Base-by-base conservation (phyloP, 2,888 invertebrate species). In the Andrena dorsata region DNA sequence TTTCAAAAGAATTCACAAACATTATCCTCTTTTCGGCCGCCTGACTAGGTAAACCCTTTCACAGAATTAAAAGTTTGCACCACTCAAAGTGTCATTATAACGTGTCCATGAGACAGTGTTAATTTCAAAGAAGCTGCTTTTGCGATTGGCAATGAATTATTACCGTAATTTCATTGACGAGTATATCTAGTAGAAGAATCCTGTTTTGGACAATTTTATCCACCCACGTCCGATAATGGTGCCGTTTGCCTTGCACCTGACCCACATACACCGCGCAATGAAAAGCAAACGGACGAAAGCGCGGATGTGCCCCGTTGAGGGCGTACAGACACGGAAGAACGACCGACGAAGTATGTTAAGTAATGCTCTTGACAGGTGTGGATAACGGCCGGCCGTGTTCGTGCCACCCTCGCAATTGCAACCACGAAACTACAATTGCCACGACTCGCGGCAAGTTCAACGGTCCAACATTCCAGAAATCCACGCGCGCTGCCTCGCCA, bases 311-410 rank as follows among this genome's bases (percentile, higher is more conserved):
- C 58, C 63, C 32, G 83, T 83, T 69, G 79, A 84, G 85, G 53
- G 68, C 56, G 58, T 68, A 74, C 83, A 76, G 83, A 79, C 82
- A 82, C 84, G 72, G 85, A 84, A 85, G 86, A 88, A 88, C 84
- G 82, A 72, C 82, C 73, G 83, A 69, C 83, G 85, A 89, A 89
- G 87, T 89, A 83, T 90, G 89, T 89, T 89, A 87, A 89, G 88
- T 84, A 81, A 80, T 70, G 84, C 87, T 84, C 82, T 78, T 74
- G 86, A 87, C 87, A 85, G 85, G 86, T 86, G 88, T 83, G 83
- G 73, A 83, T 85, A 88, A 90, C 85, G 81, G 86, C 64, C 81
- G 30, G 69, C 81, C 80, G 69, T 80, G 76, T 41, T 41, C 82
- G 76, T 72, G 69, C 35, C 58, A 51, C 41, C 41, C 79, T 78